Percentiles rank a stretch among this genome's conserved stretches.
These are phyloP conservation scores for Callipepla squamata DNA, from an alignment of 2,113 vertebrate genomes.

Conservation along the genomic window DNA sequence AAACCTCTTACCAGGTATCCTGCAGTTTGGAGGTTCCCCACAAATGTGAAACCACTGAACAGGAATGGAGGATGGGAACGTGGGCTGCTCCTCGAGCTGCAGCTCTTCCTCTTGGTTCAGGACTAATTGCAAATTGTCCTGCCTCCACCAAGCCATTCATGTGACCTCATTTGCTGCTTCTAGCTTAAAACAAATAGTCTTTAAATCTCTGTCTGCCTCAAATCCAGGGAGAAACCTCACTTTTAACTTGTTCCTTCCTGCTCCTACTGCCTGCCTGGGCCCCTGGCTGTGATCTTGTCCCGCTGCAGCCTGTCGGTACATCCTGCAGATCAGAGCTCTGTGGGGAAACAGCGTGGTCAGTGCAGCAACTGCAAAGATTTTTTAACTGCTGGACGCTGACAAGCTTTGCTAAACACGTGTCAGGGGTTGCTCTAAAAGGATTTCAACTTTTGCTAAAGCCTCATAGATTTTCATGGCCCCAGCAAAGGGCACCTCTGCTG, in stretches of 20 bases:
- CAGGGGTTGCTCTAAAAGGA: background rate
- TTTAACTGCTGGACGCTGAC: background rate
- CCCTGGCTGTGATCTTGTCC: background rate
- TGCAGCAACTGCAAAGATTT: background rate
- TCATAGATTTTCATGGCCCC: background rate
- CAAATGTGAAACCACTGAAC: background rate
- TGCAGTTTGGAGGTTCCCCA: background rate
- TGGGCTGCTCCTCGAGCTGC: background rate
- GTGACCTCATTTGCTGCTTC: background rate
- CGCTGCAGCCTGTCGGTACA: background rate
- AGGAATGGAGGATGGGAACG: background rate
- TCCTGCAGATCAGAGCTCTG: background rate
- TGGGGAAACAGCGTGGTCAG: accelerated
- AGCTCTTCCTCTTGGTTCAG: background rate
- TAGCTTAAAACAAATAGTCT: background rate
- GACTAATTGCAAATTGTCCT: background rate
- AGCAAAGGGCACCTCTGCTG: constrained; percentile 56
- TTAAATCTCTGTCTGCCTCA: background rate
- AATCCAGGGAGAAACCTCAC: background rate
- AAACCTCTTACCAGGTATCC: background rate
- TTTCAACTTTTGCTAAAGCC: constrained; percentile 11
- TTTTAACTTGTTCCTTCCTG: too few relatives aligned
- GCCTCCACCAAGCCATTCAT: background rate
- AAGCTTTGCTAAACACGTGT: background rate
- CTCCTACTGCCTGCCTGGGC: background rate